phyloP scores from a whole-genome alignment of 2,888 invertebrate species.

The Phasia obesa region DNA sequence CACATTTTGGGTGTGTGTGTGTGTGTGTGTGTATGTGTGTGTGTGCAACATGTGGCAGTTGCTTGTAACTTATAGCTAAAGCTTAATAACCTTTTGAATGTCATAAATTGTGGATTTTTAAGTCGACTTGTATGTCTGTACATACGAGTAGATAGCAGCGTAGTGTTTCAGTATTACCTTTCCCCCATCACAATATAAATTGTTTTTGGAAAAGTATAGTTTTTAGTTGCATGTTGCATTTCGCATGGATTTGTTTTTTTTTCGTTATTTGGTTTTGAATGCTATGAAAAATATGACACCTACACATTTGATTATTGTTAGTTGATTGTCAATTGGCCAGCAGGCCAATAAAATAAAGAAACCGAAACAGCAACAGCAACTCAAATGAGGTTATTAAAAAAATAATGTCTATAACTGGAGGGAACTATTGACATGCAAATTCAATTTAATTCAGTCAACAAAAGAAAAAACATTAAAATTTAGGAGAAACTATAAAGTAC shows the following conservation, averaged over 20 bases:
- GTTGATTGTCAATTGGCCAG: constrained; percentile 65
- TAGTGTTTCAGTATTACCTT: neutral
- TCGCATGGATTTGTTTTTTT: constrained; percentile 34
- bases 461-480: neutral
- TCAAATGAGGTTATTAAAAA: constrained; percentile 57
- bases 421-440: constrained; percentile 41
- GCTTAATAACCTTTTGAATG: constrained; percentile 62
- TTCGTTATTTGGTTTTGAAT: constrained; percentile 22
- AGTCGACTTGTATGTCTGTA: constrained; percentile 1
- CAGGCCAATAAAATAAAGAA: constrained; percentile 24
- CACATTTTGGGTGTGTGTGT: constrained; percentile 11
- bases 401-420: constrained; percentile 47
- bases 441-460: constrained; percentile 46
- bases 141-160: neutral
- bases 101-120: constrained; percentile 57
- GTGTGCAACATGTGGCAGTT: constrained; percentile 46
- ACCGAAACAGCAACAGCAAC: constrained; percentile 16
- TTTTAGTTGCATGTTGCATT: constrained; percentile 45
- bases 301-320: constrained; percentile 66
- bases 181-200: neutral
- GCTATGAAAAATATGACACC: constrained; percentile 62
- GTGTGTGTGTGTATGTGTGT: no score
- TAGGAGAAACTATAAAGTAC: constrained; percentile 12
- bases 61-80: constrained; percentile 48
- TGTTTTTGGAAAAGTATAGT: constrained; percentile 41